phyloP scores from a whole-genome alignment of 2,888 invertebrate genomes.

The Aleiodes alternator region DNA sequence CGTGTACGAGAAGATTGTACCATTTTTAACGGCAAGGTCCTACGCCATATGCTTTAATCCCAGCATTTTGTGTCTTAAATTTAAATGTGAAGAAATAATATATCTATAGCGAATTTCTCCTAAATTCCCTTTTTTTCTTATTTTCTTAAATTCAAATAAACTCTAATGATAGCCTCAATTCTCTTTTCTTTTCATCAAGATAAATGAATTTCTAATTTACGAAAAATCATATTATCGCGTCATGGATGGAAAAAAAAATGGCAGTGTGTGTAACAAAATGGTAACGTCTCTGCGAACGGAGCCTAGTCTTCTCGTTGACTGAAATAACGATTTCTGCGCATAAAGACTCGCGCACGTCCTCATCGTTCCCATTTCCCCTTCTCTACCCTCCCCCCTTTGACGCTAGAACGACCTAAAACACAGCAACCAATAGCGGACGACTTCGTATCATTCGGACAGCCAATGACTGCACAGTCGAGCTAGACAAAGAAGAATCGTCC shows the following conservation, averaged over 20 bases:
- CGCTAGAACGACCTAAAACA: conserved; percentile 57
- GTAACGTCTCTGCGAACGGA: conserved; percentile 58
- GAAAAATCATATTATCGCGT: conserved; percentile 45
- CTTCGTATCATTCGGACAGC: too few species aligned
- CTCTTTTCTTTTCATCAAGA: too few species aligned
- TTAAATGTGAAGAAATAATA: too few species aligned
- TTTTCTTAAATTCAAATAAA: too few species aligned
- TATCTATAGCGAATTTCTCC: not conserved
- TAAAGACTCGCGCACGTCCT: too few species aligned
- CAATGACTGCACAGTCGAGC: conserved; percentile 55
- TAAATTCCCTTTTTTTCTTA: too few species aligned
- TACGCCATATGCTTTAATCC: too few species aligned
- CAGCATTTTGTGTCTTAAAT: too few species aligned
- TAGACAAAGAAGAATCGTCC: conserved; percentile 23
- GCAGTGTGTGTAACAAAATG: conserved; percentile 53
- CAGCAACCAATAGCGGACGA: too few species aligned
- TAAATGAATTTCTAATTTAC: conserved; percentile 25
- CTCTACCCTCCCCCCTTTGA: not conserved
- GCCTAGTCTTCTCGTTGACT: conserved; percentile 62
- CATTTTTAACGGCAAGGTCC: too few species aligned
- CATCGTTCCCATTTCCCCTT: not conserved
- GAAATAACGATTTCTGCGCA: conserved; percentile 42
- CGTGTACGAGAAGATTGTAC: too few species aligned
- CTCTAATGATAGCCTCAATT: too few species aligned
- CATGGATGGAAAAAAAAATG: conserved; percentile 60